Conservation (phyloP, 2,113 vertebrate genomes). For the Poeciliopsis turrubarensis region DNA sequence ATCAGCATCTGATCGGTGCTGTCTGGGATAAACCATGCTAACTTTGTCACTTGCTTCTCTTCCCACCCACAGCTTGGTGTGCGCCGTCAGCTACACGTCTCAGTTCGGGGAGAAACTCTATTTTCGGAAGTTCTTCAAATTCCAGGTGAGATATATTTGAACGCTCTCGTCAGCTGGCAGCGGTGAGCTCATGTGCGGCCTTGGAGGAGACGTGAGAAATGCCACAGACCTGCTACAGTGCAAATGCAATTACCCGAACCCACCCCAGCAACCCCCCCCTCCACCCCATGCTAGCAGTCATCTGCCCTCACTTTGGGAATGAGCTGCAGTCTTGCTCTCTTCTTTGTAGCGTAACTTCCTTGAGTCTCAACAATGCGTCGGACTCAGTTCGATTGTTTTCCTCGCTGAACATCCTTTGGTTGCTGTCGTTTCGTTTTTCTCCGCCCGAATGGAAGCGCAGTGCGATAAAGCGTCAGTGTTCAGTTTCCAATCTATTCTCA, state of each 20-base stretch:
- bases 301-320: constrained; percentile 4
- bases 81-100: constrained; percentile 97
- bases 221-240: constrained; percentile 52
- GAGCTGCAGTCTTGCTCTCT: neutral
- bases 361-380: neutral
- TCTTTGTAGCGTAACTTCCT: neutral
- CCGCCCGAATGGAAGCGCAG: constrained; percentile 34
- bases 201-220: constrained; percentile 61
- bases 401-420: neutral
- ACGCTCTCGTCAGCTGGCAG: constrained; percentile 13
- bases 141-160: constrained; percentile 86
- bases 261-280: too few relatives aligned
- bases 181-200: neutral
- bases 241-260: constrained; percentile 39
- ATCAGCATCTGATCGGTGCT: neutral
- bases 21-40: neutral
- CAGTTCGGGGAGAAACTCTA: constrained; percentile 97
- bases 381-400: neutral
- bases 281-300: neutral
- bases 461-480: constrained; percentile 66
- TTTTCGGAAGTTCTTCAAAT: constrained; percentile 99
- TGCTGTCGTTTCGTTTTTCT: neutral
- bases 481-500: constrained; percentile 82
- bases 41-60: neutral
- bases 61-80: constrained; percentile 87